phyloP scores from a whole-genome alignment of 1,140 invertebrate genomes.

The Pseudomyrmex cubaensis region DNA sequence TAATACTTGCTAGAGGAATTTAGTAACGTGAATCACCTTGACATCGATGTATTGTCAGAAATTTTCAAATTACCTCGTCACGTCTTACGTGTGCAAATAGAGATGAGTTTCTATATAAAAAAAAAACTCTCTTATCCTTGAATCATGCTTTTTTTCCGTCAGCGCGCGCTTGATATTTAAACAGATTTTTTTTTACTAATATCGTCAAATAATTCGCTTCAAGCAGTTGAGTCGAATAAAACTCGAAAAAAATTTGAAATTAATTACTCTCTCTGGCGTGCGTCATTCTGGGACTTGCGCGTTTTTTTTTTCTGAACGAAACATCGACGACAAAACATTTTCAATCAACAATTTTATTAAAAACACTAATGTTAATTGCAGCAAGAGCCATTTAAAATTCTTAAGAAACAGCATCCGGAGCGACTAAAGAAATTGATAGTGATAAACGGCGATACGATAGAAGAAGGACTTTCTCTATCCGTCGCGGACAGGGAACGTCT shows the following conservation, averaged over 20 bases:
- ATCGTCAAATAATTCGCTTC: not conserved
- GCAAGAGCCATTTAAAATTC: constrained; percentile 85
- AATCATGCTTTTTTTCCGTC: not conserved
- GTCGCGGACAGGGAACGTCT: constrained; percentile 85
- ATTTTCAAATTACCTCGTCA: constrained; percentile 23
- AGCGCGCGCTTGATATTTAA: too few relatives aligned
- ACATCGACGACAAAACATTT: too few relatives aligned
- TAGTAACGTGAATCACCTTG: not conserved
- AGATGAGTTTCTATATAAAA: not conserved
- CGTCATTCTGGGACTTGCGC: not conserved
- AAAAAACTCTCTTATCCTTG: constrained; percentile 10
- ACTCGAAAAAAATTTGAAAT: not conserved
- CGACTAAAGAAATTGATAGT: constrained; percentile 82
- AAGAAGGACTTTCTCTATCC: constrained; percentile 86
- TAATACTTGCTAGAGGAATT: constrained; percentile 8
- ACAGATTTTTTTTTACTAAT: too few relatives aligned
- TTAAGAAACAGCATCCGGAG: constrained; percentile 81
- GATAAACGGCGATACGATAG: constrained; percentile 83
- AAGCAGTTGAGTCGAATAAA: not conserved
- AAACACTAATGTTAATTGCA: constrained; percentile 63
- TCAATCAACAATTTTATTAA: not conserved
- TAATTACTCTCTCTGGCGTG: not conserved
- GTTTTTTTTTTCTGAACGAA: not conserved
- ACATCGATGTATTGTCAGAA: constrained; percentile 7
- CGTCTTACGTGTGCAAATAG: not conserved